Evolutionary conservation across 2,888 invertebrate species (phyloP).

Genomic region (Lobophora halterata): DNA sequence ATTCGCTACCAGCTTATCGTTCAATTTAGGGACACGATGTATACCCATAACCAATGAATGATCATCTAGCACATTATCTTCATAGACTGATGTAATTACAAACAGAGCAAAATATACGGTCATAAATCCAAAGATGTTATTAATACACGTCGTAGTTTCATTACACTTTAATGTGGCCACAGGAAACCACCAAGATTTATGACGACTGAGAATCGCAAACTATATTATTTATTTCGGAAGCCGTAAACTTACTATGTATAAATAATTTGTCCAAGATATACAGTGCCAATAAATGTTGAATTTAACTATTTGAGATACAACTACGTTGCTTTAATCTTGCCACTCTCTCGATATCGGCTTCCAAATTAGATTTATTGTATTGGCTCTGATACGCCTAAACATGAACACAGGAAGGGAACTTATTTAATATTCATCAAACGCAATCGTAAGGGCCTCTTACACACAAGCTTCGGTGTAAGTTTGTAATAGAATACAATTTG

Average conservation of each 20-base stretch:
- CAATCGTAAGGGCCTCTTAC: conserved; percentile 35
- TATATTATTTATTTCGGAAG: conserved; percentile 46
- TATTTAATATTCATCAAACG: conserved; percentile 35
- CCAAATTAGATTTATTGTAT: conserved; percentile 6
- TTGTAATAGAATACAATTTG: conserved; percentile 40
- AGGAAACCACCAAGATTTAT: conserved; percentile 42
- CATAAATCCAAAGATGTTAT: conserved; percentile 12
- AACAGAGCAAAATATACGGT: background rate
- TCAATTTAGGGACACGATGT: no score
- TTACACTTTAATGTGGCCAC: conserved; percentile 23
- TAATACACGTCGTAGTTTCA: conserved; percentile 22
- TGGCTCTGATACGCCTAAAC: conserved; percentile 18
- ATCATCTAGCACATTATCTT: conserved; percentile 16
- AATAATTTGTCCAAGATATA: conserved; percentile 39
- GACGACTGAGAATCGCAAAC: conserved; percentile 33
- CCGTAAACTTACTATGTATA: conserved; percentile 40
- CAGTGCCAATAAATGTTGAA: conserved; percentile 33
- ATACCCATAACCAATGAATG: conserved; percentile 14
- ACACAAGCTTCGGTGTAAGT: conserved; percentile 38
- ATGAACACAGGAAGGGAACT: conserved; percentile 35
- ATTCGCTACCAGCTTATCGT: no score
- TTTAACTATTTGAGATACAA: conserved; percentile 27
- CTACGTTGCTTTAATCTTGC: conserved; percentile 17
- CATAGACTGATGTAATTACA: conserved; percentile 9
- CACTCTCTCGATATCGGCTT: conserved; percentile 1